These are phyloP conservation scores for Medauroidea extradentata DNA, from an alignment of 1,140 invertebrate species.

Conservation along the genomic window DNA sequence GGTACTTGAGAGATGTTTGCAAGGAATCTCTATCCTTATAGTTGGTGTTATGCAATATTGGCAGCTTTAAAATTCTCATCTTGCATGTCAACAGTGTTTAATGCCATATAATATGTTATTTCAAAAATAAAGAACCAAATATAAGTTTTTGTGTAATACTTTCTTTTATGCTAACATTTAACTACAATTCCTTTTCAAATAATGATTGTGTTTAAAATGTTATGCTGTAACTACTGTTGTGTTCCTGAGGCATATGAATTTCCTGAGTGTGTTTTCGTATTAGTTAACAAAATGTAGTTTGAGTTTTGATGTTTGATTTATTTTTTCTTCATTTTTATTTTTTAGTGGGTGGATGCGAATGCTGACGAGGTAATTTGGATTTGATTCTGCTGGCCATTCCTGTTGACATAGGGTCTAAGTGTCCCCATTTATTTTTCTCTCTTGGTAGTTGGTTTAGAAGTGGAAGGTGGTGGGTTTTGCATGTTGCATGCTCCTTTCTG, in stretches of 20 bases:
- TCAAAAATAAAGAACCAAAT: no score
- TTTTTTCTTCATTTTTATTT: slow-evolving; percentile 40
- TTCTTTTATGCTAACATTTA: background rate
- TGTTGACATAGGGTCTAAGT: slow-evolving; percentile 17
- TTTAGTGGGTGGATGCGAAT: slow-evolving; percentile 60
- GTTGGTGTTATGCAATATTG: no score
- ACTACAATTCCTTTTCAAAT: no score
- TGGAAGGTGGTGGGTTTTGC: slow-evolving; percentile 3
- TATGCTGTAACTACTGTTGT: no score
- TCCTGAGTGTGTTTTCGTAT: slow-evolving; percentile 3
- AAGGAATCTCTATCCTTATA: no score
- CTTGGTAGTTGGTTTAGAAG: background rate
- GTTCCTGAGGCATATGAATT: no score
- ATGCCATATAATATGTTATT: no score
- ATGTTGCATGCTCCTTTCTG: background rate
- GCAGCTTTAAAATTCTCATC: no score
- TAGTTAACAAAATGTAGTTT: slow-evolving; percentile 14
- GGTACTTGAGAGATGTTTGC: no score
- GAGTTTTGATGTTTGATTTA: slow-evolving; percentile 29
- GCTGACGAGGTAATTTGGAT: slow-evolving; percentile 55
- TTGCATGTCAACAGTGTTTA: no score
- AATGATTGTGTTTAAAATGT: background rate
- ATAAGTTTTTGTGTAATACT: no score
- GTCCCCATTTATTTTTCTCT: slow-evolving; percentile 23
- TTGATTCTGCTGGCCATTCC: slow-evolving; percentile 22